Evolutionary conservation across 2,113 vertebrate genomes (phyloP).

Genomic region (Pterocles burchelli): DNA sequence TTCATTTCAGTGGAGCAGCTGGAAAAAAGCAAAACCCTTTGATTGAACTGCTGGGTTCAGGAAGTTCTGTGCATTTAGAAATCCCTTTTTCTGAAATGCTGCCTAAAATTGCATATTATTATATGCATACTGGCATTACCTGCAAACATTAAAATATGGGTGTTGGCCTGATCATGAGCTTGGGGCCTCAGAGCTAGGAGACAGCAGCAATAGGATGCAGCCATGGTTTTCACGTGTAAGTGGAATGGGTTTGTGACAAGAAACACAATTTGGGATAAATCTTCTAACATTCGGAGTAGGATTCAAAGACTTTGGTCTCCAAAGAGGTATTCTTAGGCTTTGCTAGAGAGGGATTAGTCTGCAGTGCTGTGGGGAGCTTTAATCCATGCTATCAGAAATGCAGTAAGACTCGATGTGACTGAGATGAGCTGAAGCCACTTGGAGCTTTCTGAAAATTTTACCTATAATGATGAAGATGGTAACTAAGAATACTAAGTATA

Average conservation of each 20-base stretch:
- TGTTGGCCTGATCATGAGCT: fast-evolving
- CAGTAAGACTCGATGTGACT: not conserved
- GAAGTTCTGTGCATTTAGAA: not conserved
- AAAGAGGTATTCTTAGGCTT: not conserved
- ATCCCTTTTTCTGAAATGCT: not conserved
- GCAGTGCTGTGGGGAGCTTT: not conserved
- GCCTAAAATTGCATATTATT: not conserved
- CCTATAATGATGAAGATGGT: not conserved
- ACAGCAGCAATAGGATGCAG: not conserved
- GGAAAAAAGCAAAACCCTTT: not conserved
- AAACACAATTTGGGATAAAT: not conserved
- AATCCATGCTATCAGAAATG: not conserved
- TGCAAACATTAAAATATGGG: not conserved
- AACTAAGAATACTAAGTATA: not conserved
- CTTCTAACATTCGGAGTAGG: not conserved
- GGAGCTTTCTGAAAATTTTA: not conserved
- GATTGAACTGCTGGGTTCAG: not conserved
- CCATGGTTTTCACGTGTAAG: not conserved
- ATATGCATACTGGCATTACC: not conserved
- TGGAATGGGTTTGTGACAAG: not conserved
- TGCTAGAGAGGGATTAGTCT: not conserved
- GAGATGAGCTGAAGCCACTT: not conserved
- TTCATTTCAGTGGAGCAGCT: not conserved
- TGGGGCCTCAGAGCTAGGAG: not conserved
- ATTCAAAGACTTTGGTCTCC: not conserved